phyloP scores from a whole-genome alignment of 1,140 invertebrate genomes.

The Lasaia peninsularis region DNA sequence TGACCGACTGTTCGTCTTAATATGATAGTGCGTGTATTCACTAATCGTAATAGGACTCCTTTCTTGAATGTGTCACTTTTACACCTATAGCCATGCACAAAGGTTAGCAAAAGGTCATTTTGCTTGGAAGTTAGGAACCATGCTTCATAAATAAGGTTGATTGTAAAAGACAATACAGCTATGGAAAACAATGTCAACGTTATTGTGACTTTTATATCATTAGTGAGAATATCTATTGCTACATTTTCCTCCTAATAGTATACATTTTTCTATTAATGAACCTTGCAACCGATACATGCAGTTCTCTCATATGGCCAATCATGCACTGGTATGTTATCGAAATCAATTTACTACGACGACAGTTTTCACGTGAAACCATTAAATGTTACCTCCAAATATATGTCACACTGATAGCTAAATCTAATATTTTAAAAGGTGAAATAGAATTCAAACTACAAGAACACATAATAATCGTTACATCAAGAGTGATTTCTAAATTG shows the following conservation, averaged over 20 bases:
- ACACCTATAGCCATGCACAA: conserved; percentile 67
- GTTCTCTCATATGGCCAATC: neutral
- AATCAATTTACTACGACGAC: conserved; percentile 36
- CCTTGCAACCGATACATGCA: conserved; percentile 1
- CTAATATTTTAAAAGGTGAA: conserved; percentile 31
- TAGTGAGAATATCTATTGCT: neutral
- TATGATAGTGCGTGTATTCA: conserved; percentile 48
- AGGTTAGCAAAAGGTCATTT: conserved; percentile 48
- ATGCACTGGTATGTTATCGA: conserved; percentile 1
- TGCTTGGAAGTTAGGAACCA: conserved; percentile 39
- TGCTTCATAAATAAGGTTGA: conserved; percentile 69
- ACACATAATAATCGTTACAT: conserved; percentile 23
- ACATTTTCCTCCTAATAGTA: neutral
- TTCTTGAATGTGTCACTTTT: conserved; percentile 51
- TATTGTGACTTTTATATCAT: neutral
- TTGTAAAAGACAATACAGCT: conserved; percentile 37
- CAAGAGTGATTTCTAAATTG: neutral
- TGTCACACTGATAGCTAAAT: conserved; percentile 45
- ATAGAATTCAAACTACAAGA: neutral
- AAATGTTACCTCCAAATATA: conserved; percentile 46
- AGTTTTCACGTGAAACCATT: conserved; percentile 24
- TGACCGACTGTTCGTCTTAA: conserved; percentile 57
- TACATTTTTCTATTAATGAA: neutral
- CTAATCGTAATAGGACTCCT: conserved; percentile 42
- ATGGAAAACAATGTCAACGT: neutral